These are phyloP conservation scores for Chrysogorgia sp. DNA, from an alignment of 92 coral and sea anemone genomes.

Conservation along the genomic window DNA sequence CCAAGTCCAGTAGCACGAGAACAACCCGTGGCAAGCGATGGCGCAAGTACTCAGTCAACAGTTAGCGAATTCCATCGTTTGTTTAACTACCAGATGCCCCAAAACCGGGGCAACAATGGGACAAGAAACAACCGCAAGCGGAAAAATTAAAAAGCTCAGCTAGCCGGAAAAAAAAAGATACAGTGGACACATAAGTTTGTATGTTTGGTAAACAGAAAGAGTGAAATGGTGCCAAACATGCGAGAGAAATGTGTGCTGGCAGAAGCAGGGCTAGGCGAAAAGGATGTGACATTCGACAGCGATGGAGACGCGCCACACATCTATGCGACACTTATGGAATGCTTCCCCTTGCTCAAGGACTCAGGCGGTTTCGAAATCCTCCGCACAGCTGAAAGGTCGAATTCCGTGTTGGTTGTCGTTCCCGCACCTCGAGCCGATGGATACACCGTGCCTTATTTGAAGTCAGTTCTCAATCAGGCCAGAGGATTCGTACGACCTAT, in stretches of 20 bases:
- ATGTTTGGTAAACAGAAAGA: background rate
- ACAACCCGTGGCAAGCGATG: no score
- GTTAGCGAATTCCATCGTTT: background rate
- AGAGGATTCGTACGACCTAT: background rate
- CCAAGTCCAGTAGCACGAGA: no score
- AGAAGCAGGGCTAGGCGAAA: slow-evolving; percentile 1
- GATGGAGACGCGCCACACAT: background rate
- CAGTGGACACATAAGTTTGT: background rate
- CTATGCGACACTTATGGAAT: background rate
- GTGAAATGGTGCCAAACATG: background rate
- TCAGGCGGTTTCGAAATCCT: background rate
- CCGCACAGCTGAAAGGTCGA: background rate
- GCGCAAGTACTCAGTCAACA: no score
- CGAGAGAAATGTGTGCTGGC: background rate
- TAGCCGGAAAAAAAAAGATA: background rate
- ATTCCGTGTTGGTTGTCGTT: background rate
- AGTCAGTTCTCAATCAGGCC: background rate
- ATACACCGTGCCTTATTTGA: background rate
- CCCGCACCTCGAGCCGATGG: slow-evolving; percentile 1
- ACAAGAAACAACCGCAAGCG: background rate
- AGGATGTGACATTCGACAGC: background rate
- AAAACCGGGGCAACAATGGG: background rate
- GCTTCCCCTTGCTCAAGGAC: background rate
- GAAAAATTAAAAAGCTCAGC: background rate
- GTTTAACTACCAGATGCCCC: slow-evolving; percentile 1